phyloP scores from a whole-genome alignment of 2,113 vertebrate genomes.

The Myiozetetes cayanensis region DNA sequence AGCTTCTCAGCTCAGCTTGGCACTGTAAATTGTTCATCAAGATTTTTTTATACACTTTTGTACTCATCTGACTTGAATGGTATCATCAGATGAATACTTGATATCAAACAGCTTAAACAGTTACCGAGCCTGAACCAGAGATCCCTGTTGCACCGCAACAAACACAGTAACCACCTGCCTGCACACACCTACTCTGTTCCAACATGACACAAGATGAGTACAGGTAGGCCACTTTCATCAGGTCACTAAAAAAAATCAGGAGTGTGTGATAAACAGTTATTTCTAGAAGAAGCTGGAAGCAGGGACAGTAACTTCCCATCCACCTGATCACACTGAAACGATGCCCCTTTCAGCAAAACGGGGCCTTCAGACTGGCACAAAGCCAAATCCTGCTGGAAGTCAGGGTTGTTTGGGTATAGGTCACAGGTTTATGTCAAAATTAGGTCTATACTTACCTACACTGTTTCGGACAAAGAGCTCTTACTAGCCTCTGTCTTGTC shows the following conservation, averaged over 20 bases:
- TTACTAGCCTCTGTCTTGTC: not conserved
- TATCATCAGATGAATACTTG: not conserved
- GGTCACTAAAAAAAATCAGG: not conserved
- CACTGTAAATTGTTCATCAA: not conserved
- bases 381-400: not conserved
- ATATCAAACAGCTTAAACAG: not conserved
- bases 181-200: not conserved
- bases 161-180: not conserved
- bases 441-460: not conserved
- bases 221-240: not conserved
- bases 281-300: not conserved
- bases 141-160: not conserved
- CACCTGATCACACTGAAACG: accelerated
- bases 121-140: accelerated
- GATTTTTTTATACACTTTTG: not conserved
- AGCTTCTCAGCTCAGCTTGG: not conserved
- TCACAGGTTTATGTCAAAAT: not conserved
- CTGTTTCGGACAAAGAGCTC: not conserved
- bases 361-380: not conserved
- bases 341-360: not conserved
- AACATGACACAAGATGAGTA: not conserved
- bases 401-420: not conserved
- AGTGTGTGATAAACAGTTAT: not conserved
- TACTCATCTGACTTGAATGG: not conserved
- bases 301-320: not conserved